Evolutionary conservation across 2,797 vertebrate species (phyloP), one percentile per base, ranked within the genome.

Genomic region (Sebastes kiyomatsui): DNA sequence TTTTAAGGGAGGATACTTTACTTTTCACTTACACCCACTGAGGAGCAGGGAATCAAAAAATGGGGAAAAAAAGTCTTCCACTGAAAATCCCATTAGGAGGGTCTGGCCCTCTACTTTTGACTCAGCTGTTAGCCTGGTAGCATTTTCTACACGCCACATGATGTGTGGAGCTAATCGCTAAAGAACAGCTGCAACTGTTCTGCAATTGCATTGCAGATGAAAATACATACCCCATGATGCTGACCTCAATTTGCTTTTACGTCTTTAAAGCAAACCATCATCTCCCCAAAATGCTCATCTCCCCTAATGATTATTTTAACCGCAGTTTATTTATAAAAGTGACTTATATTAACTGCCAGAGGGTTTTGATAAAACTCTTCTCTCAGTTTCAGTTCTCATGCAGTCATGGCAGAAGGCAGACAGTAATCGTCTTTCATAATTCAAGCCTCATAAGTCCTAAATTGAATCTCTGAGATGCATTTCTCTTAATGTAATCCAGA

Each of bases 91-190:
- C 75, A 91, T 90, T 83, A 84, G 49, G 28, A 85, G 65, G 81
- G 68, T 88, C 86, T 84, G 79, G 84, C 64, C 84, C 55, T 84
- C 69, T 73, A 20, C 77, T 85, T 89, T 86, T 91, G 88, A 91
- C 92, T 92, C 91, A 90, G 88, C 91, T 90, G 90, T 91, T 88
- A 88, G 89, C 90, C 88, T 90, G 84, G 85, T 88, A 90, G 92
- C 91, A 92, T 84, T 93, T 88, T 93, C 85, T 88, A 79, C 87
- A 89, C 81, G 62, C 82, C 86, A 78, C 90, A 89, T 90, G 82
- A 89, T 87, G 87, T 90, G 89, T 91, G 82, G 65, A 71, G 84
- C 84, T 92, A 94, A 93, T 93, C 82, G 32, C 86, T 69, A 73
- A 62, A 80, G 67, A 93, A 88, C 92, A 93, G 91, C 91, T 92